A percentile compares a stretch with the other conserved stretches of the same genome.
Conservation (phyloP, 2,888 invertebrate species). For the Cyclophora punctaria region DNA sequence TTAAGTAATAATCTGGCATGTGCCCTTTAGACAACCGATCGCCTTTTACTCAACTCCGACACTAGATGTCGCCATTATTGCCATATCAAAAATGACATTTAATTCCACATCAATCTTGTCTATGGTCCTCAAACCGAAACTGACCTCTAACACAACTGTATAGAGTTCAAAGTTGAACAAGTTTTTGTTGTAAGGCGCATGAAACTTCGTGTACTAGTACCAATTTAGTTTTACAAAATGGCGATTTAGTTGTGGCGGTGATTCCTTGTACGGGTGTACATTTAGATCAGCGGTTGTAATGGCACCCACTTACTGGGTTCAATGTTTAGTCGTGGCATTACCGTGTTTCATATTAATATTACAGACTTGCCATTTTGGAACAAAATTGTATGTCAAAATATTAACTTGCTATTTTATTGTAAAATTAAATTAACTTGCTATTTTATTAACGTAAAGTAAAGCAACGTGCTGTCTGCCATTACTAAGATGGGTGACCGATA, state of each 20-base stretch:
- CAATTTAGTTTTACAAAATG: constrained; percentile 70
- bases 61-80: constrained; percentile 48
- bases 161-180: too few relatives aligned
- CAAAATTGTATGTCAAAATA: too few relatives aligned
- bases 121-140: neutral
- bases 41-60: constrained; percentile 25
- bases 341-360: constrained; percentile 45
- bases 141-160: too few relatives aligned
- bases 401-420: too few relatives aligned
- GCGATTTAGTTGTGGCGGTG: constrained; percentile 58
- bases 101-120: constrained; percentile 24
- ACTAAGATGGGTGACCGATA: too few relatives aligned
- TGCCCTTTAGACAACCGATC: constrained; percentile 11
- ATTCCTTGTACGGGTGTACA: constrained; percentile 59
- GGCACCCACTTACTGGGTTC: constrained; percentile 35
- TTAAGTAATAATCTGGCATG: neutral
- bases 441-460: too few relatives aligned
- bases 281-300: constrained; percentile 53
- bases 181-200: constrained; percentile 28
- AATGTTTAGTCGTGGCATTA: constrained; percentile 22
- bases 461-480: too few relatives aligned
- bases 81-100: constrained; percentile 51
- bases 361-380: constrained; percentile 32
- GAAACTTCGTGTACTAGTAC: constrained; percentile 63
- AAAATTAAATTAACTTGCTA: too few relatives aligned